Evolutionary conservation across 2,797 vertebrate species (phyloP).

Genomic region (Odontamblyopus lacepedii): DNA sequence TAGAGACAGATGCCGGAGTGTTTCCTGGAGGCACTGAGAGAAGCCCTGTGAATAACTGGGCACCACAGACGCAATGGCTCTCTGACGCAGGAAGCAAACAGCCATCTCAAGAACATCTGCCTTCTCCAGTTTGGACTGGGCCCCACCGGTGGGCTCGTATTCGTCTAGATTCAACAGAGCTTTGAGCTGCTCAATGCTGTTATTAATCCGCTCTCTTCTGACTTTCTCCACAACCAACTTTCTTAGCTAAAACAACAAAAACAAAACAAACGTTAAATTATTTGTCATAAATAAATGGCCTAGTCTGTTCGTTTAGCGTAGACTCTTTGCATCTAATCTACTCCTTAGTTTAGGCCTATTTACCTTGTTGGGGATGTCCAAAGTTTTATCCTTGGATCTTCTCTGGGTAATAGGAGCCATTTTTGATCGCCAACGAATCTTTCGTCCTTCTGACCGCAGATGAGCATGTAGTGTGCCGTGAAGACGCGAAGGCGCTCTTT

Average conservation of each 20-base stretch:
- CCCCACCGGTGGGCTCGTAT: constrained; percentile 18
- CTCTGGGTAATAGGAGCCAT: constrained; percentile 31
- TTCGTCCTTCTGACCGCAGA: background rate
- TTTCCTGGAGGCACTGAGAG: constrained; percentile 52
- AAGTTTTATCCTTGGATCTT: constrained; percentile 1
- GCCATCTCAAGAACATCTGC: constrained; percentile 58
- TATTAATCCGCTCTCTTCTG: constrained; percentile 48
- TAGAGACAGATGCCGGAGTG: constrained; percentile 49
- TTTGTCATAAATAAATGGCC: background rate
- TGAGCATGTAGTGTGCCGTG: background rate
- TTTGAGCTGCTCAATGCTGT: constrained; percentile 56
- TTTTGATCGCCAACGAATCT: background rate
- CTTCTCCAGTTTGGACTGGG: constrained; percentile 44
- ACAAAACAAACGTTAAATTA: background rate
- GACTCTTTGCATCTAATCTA: no score
- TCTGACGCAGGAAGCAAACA: constrained; percentile 44
- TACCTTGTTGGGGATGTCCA: constrained; percentile 23
- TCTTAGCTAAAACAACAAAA: constrained; percentile 56
- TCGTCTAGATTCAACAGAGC: constrained; percentile 42
- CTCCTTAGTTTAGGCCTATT: background rate
- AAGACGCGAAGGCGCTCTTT: constrained; percentile 10
- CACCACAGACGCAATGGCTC: constrained; percentile 21
- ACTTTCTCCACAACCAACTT: constrained; percentile 77
- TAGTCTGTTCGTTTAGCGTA: background rate
- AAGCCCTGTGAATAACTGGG: constrained; percentile 43